These are phyloP conservation scores for Netelia virgata DNA, from an alignment of 2,888 invertebrate species.

Conservation along the genomic window DNA sequence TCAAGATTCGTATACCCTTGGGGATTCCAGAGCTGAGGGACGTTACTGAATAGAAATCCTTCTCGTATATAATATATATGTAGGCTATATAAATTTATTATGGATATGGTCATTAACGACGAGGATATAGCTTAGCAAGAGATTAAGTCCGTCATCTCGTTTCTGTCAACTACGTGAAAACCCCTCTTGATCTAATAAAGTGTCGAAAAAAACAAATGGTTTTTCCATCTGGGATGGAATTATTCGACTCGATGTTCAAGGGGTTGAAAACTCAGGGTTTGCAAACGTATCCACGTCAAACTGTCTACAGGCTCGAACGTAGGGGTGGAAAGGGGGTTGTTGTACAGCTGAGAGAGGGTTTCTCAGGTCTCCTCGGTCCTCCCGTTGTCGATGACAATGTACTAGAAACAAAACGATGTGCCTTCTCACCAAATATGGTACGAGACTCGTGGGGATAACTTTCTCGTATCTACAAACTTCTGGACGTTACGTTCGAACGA, in stretches of 20 bases:
- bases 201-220: background rate
- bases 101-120: constrained; percentile 55
- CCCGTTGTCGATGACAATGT: background rate
- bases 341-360: background rate
- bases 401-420: background rate
- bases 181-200: background rate
- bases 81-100: constrained; percentile 29
- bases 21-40: constrained; percentile 9
- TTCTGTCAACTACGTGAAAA: background rate
- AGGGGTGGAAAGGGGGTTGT: too few relatives aligned
- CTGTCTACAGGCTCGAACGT: too few relatives aligned
- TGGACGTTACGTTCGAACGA: too few relatives aligned
- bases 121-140: constrained; percentile 3
- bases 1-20: constrained; percentile 36
- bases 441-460: background rate
- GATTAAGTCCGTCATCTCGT: background rate
- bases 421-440: background rate
- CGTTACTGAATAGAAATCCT: constrained; percentile 6
- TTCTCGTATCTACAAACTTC: too few relatives aligned
- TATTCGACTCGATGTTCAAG: too few relatives aligned
- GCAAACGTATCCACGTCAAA: too few relatives aligned
- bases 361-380: background rate
- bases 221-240: background rate
- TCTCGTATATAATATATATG: constrained; percentile 6
- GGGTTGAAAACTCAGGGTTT: too few relatives aligned